A percentile compares a stretch with the other conserved stretches of the same genome.
phyloP scores from a whole-genome alignment of 2,888 invertebrate genomes.

The Pseudococcus viburni region DNA sequence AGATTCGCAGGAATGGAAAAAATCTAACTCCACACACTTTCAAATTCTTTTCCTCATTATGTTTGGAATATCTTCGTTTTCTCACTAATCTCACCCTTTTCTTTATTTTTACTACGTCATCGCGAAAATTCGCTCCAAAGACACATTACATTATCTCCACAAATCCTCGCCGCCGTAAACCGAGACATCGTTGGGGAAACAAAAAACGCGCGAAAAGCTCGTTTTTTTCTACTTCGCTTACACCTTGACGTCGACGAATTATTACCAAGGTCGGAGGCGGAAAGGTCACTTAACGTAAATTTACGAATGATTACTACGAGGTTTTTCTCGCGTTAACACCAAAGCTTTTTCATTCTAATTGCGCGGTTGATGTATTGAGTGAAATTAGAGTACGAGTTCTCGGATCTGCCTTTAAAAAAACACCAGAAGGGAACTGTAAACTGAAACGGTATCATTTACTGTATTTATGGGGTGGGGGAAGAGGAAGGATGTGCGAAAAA shows the following conservation, averaged over 20 bases:
- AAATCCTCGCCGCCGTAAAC: not conserved
- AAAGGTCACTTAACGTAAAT: slow-evolving; percentile 44
- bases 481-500: not conserved
- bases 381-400: slow-evolving; percentile 28
- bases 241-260: not conserved
- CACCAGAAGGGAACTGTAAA: slow-evolving; percentile 10
- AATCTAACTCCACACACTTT: too few relatives aligned
- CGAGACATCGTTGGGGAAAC: not conserved
- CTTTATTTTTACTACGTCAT: too few relatives aligned
- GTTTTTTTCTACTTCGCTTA: not conserved
- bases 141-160: too few relatives aligned
- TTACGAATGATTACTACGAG: slow-evolving; percentile 47
- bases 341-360: slow-evolving; percentile 30
- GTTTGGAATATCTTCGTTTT: too few relatives aligned
- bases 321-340: slow-evolving; percentile 47
- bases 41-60: too few relatives aligned
- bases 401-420: not conserved
- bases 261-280: slow-evolving; percentile 23
- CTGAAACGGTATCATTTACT: slow-evolving; percentile 35
- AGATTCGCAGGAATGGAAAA: too few relatives aligned
- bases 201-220: not conserved
- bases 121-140: too few relatives aligned
- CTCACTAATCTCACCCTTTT: too few relatives aligned
- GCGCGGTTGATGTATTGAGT: slow-evolving; percentile 20
- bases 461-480: not conserved